Evolutionary conservation across 2,797 vertebrate genomes (phyloP), one percentile per base, ranked within the genome.

Genomic region (Leptodactylus fallax): DNA sequence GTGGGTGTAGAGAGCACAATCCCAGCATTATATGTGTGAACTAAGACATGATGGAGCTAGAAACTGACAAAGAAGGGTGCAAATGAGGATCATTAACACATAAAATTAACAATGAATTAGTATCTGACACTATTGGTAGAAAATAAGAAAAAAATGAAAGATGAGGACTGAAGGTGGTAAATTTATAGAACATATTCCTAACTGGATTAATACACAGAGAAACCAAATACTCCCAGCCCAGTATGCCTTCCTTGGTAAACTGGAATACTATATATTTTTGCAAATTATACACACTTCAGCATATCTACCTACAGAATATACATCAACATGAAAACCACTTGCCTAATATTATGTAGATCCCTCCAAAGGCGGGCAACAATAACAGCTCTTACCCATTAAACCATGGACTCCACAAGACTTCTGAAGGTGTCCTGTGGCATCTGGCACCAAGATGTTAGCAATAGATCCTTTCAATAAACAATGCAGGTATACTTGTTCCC

Each of bases 1-100:
- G 87, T 77, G 51, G 83, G 78, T 25, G 87, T 51, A 1, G 1
- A 36, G 51, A 67, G 19, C 21, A 89, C 87, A 89, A 89, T 85
- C 56, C 76, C 27, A 27, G 27, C 61, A 77, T 82, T 89, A 82
- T 89, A 7, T 82, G 36, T 9, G 19, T 36, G 55, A 74, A 25
- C 23, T 55, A n/a, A 53, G 60, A 58, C 1, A 85, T 53, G 58
- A 79, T 16, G 56, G 25, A 19, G 83, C 71, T 85, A 23, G 45
- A 77, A 63, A 51, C 27, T 21, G 19, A 49, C 36, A 61, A 61
- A 47, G 27, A 45, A 71, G 21, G 1, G 16, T n/a, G 9, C 19
- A 49, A 17, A 49, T 61, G 9, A 85, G 21, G 21, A 61, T 23
- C 21, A 61, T 55, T 74, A 83, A 56, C 25, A 45, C 19, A 10